Evolutionary conservation across 1,140 invertebrate genomes (phyloP), one percentile per base, ranked within the genome.

Genomic region (Dinoponera quadriceps): DNA sequence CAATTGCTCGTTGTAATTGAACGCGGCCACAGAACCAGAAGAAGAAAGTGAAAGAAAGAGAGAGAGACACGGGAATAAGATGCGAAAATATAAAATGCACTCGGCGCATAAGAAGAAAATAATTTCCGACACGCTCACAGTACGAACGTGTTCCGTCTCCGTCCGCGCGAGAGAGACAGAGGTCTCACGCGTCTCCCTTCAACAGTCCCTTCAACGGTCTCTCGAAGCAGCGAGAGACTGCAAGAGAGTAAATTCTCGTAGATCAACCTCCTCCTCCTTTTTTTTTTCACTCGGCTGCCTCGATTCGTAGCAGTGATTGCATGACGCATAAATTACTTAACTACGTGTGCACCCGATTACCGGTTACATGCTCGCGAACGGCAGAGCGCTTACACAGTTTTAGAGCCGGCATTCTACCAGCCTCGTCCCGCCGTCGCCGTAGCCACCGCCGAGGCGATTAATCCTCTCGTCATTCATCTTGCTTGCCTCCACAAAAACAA

Each of bases 391-490:
- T 83, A 86, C 65, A 59, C 65, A 59, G 71, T 83, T 72, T 82
- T 82, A 65, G 66, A 82, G 57, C 54, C 66, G 66, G 51, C 60
- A 27, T 74, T 82, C 84, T 86, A 48, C 44, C 73, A 25, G 22
- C 66, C 63, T 85, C 68, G 83, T 90, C 77, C 78, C 65, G 49
- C 49, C 69, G 72, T 65, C 65, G 22, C 63, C 62, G 66, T 7
- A 9, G 38, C 33, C 75, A 77, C 60, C 20, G 55, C 48, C 83
- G 73, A 57, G 77, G 16, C 88, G 85, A 90, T 90, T 89, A 89
- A 89, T 88, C 86, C 88, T 87, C 71, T 57, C 85, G 83, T 89
- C 89, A 81, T 90, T 90, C 89, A 90, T 90, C 89, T 90, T 86
- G 75, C 59, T 59, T 86, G 80, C 57, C 75, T 49, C 48, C 63